phyloP scores from a whole-genome alignment of 2,888 invertebrate genomes.

The Drosophila peninsularis region DNA sequence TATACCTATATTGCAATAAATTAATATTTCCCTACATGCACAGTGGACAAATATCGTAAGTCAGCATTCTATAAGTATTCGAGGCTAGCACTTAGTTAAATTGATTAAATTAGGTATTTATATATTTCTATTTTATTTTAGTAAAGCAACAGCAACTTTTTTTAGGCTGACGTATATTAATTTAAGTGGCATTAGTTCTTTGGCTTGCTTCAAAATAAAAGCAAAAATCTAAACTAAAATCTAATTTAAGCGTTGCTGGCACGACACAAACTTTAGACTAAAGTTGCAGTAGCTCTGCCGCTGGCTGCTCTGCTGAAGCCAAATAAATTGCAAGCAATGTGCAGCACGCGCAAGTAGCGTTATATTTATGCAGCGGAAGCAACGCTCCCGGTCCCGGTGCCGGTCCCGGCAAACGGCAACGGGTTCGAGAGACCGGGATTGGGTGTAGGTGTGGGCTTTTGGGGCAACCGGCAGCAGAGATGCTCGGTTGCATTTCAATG shows the following conservation, averaged over 20 bases:
- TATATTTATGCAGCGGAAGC: constrained; percentile 79
- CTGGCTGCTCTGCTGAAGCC: constrained; percentile 44
- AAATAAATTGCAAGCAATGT: constrained; percentile 78
- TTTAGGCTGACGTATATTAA: not conserved
- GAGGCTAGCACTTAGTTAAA: not conserved
- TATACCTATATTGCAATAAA: not conserved
- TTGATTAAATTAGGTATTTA: too few relatives aligned
- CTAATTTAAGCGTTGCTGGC: constrained; percentile 51
- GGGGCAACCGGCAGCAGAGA: constrained; percentile 50
- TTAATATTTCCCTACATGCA: not conserved
- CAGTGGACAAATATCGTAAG: not conserved
- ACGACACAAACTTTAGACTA: constrained; percentile 49
- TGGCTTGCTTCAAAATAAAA: constrained; percentile 28
- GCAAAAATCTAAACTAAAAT: constrained; percentile 54
- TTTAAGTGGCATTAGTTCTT: constrained; percentile 25
- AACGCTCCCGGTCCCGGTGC: constrained; percentile 23
- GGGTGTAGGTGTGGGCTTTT: not conserved
- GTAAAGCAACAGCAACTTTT: not conserved
- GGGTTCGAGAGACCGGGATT: constrained; percentile 17
- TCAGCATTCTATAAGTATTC: not conserved
- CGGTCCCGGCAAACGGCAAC: constrained; percentile 31
- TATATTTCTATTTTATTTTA: too few relatives aligned
- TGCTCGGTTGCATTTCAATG: constrained; percentile 78
- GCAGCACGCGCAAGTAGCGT: constrained; percentile 75
- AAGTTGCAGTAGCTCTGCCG: constrained; percentile 17